Evolutionary conservation across 2,113 vertebrate genomes (phyloP), one percentile per base, ranked within the genome.

Genomic region (Corynorhinus townsendii): DNA sequence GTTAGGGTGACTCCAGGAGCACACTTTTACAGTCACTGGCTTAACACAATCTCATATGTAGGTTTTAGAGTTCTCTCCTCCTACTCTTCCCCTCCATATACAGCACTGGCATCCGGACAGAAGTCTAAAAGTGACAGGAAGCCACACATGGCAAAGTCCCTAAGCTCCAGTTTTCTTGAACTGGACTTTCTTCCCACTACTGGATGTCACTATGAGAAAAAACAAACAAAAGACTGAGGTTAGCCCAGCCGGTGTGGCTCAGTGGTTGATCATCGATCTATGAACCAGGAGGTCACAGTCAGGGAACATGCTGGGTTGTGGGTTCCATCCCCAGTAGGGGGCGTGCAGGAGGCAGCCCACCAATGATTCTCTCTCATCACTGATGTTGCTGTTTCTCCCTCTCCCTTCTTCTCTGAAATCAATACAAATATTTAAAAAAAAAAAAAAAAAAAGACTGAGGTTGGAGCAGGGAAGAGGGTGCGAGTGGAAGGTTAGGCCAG

Each of bases 401-500:
- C 56, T 59, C 24, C 56, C 56, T 59, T 26, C 56, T 24, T 59
- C 56, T 26, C 24, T 26, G 24, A 59, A 59, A 59, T 26, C 24
- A 59, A 59, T 59, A 59, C 56, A 26, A 59, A 59, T 26, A 59
- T 59, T 26, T n/a, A n/a, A 40, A 40, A 26, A 59, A 59, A 59
- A 59, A 26, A 59, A 26, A 59, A 54, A 20, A 20, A 30, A 85
- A 49, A 45, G 62, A 11, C 90, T 22, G 35, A 56, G 47, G 54
- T 1, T 59, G 64, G n/a, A 33, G 12, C 33, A 59, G 54, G 72
- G 47, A 59, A 12, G 16, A 54, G 2, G 17, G 20, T 35, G n/a
- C 2, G 4, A 43, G 28, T 11, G 4, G 0, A 26, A 0, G 2
- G 35, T 35, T 43, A 49, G 30, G 64, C n/a, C 3, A 20, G 35